phyloP scores from a whole-genome alignment of 1,140 invertebrate genomes.

The Cardiocondyla obscurior region DNA sequence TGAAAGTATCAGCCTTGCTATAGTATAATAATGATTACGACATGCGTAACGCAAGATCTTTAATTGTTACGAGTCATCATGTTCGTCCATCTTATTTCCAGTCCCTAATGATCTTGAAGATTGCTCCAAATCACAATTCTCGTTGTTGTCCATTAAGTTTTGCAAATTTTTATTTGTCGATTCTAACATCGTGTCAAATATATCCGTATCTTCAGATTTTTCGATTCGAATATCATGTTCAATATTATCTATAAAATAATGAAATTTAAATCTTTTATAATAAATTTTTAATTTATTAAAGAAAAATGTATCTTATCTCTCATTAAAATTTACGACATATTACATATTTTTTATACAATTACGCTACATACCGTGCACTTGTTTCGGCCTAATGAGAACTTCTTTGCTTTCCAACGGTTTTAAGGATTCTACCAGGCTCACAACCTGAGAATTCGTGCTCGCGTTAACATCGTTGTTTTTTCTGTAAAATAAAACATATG shows the following conservation, averaged over 20 bases:
- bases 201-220: conserved; percentile 71
- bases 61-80: conserved; percentile 42
- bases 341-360: not conserved
- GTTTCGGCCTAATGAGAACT: conserved; percentile 19
- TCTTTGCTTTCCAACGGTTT: conserved; percentile 29
- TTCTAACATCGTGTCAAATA: conserved; percentile 83
- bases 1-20: conserved; percentile 39
- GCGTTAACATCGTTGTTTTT: conserved; percentile 50
- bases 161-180: conserved; percentile 84
- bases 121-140: conserved; percentile 59
- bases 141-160: conserved; percentile 82
- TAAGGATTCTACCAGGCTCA: conserved; percentile 19
- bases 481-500: conserved; percentile 30
- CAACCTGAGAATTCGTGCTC: conserved; percentile 46
- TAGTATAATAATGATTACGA: conserved; percentile 18
- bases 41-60: not conserved
- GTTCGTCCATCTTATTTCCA: conserved; percentile 33
- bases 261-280: not conserved
- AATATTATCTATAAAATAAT: conserved; percentile 60
- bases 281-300: not conserved
- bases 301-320: not conserved
- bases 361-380: conserved; percentile 39
- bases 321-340: not conserved
- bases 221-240: conserved; percentile 63
- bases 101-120: conserved; percentile 62